Conservation (phyloP, 2,888 invertebrate species). For the Halictus quadricinctus region DNA sequence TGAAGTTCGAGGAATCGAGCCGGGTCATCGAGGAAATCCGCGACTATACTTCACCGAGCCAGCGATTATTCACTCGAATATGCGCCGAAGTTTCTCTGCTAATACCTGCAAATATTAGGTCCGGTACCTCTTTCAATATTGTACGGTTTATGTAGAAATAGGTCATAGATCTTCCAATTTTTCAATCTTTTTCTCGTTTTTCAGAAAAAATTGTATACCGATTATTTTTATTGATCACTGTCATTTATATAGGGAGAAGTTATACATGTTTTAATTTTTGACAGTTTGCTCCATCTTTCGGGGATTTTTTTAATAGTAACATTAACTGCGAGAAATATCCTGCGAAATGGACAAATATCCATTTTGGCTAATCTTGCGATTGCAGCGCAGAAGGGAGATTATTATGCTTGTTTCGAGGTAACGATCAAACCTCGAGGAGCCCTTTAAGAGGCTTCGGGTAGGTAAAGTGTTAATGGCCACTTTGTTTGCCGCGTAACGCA, state of each 20-base stretch:
- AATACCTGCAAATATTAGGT: background rate
- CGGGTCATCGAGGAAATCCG: background rate
- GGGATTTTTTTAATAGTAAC: background rate
- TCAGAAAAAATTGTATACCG: background rate
- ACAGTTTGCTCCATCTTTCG: background rate
- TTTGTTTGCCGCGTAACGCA: background rate
- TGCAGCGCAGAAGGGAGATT: background rate
- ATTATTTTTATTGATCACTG: background rate
- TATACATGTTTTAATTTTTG: too few species aligned
- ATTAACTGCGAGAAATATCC: background rate
- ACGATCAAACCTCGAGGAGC: background rate
- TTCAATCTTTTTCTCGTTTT: background rate
- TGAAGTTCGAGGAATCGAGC: slow-evolving; percentile 5
- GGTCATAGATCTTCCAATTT: background rate
- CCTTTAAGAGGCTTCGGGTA: background rate
- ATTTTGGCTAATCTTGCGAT: background rate
- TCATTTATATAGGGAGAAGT: too few species aligned
- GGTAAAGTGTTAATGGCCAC: background rate
- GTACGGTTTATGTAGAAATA: background rate
- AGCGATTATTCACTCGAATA: background rate
- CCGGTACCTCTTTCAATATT: background rate
- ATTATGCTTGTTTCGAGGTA: background rate
- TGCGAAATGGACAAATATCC: background rate
- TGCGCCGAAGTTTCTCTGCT: background rate
- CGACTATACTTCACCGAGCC: background rate